A percentile compares a stretch with the other conserved stretches of the same genome.
These are phyloP conservation scores for Polyommatus iphigenia DNA, from an alignment of 2,888 invertebrate genomes.

Conservation along the genomic window DNA sequence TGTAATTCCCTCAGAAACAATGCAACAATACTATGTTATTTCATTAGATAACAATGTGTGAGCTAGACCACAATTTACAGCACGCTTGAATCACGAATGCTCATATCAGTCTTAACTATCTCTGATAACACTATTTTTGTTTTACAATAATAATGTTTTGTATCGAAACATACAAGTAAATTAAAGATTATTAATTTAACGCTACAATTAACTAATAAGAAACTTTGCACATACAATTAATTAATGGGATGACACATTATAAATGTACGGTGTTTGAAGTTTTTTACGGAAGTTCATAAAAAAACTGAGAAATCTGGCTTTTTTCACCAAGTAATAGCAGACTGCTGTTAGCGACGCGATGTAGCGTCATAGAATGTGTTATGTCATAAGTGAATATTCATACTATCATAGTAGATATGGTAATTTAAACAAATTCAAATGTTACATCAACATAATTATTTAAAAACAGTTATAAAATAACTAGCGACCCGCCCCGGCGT, in stretches of 20 bases:
- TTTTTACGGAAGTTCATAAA: too few species aligned
- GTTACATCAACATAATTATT: neutral
- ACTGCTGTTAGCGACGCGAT: neutral
- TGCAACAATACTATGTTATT: conserved; percentile 27
- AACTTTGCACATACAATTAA: too few species aligned
- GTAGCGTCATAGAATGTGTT: neutral
- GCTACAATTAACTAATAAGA: too few species aligned
- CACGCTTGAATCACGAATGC: conserved; percentile 1
- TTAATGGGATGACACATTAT: too few species aligned
- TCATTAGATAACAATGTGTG: neutral
- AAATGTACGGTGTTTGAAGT: too few species aligned
- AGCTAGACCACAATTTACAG: conserved; percentile 7
- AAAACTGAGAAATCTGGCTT: too few species aligned
- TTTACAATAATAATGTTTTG: neutral
- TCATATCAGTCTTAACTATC: conserved; percentile 29
- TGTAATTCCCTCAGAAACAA: conserved; percentile 11
- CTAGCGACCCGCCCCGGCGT: too few species aligned
- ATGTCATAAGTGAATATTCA: neutral
- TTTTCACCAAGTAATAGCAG: neutral
- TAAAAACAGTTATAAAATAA: neutral
- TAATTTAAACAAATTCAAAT: neutral
- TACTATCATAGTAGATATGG: neutral
- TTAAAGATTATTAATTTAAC: neutral
- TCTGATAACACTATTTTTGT: conserved; percentile 16
- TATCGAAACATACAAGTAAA: neutral